Evolutionary conservation across 2,888 invertebrate species (phyloP).

Genomic region (Glaucopsyche alexis): DNA sequence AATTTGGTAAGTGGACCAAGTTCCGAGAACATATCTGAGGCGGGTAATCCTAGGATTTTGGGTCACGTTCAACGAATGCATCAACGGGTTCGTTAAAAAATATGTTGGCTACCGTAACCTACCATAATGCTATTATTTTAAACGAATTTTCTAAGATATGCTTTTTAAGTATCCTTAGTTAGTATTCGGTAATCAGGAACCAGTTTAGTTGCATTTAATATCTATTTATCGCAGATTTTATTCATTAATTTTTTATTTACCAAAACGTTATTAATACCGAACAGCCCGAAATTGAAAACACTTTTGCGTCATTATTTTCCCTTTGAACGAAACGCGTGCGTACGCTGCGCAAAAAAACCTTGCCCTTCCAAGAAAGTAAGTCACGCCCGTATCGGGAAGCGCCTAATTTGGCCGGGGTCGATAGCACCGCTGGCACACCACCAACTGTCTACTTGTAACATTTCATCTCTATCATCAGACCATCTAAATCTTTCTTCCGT

Average conservation of each 20-base stretch:
- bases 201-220: no score
- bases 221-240: no score
- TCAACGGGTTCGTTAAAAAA: not conserved
- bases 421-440: slow-evolving; percentile 44
- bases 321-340: not conserved
- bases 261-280: not conserved
- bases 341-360: slow-evolving; percentile 34
- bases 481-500: slow-evolving; percentile 13
- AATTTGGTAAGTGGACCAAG: slow-evolving; percentile 21
- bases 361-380: slow-evolving; percentile 37
- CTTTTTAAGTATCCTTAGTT: no score
- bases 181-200: no score
- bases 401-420: slow-evolving; percentile 47
- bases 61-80: slow-evolving; percentile 4
- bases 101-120: not conserved
- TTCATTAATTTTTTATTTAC: not conserved
- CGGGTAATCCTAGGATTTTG: slow-evolving; percentile 25
- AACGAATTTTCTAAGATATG: not conserved
- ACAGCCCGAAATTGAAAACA: not conserved
- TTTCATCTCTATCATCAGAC: slow-evolving; percentile 24
- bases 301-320: slow-evolving; percentile 13
- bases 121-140: not conserved
- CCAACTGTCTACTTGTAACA: slow-evolving; percentile 23
- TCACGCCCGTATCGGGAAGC: slow-evolving; percentile 44
- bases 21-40: slow-evolving; percentile 1